A percentile compares a stretch with the other conserved stretches of the same genome.
Conservation (phyloP, 2,888 invertebrate species). For the Synergus umbraculus region DNA sequence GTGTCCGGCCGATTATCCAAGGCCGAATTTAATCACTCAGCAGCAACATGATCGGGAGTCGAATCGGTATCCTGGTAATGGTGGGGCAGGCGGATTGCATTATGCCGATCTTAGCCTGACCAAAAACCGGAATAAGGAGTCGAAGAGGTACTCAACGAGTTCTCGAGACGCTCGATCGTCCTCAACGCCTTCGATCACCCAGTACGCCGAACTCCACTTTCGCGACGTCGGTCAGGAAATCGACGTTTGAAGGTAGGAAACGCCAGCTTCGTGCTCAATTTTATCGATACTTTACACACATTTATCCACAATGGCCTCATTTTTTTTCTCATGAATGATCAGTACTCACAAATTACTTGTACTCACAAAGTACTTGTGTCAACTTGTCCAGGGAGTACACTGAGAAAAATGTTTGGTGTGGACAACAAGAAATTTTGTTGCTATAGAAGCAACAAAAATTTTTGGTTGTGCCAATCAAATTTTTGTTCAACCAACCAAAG, state of each 20-base stretch:
- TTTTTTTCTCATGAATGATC: not conserved
- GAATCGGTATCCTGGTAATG: slow-evolving; percentile 52
- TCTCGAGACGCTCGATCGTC: slow-evolving; percentile 60
- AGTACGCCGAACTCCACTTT: slow-evolving; percentile 84
- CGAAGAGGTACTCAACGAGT: slow-evolving; percentile 60
- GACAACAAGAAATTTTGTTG: no score
- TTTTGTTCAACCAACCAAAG: no score
- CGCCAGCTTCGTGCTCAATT: slow-evolving; percentile 43
- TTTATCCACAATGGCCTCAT: not conserved
- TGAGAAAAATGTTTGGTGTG: no score
- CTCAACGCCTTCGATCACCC: slow-evolving; percentile 76
- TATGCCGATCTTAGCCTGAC: slow-evolving; percentile 54
- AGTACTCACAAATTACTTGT: not conserved
- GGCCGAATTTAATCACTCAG: slow-evolving; percentile 54
- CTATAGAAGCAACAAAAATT: no score
- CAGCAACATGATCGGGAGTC: slow-evolving; percentile 53
- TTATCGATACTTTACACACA: not conserved
- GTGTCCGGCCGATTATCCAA: slow-evolving; percentile 63
- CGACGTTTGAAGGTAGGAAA: slow-evolving; percentile 81
- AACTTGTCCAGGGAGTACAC: not conserved
- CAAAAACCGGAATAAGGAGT: slow-evolving; percentile 60
- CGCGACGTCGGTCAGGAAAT: slow-evolving; percentile 84
- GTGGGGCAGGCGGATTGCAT: slow-evolving; percentile 44
- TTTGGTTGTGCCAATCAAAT: no score
- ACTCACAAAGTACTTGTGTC: not conserved